Conservation (phyloP, 2,888 invertebrate species). For the Tipula lateralis region DNA sequence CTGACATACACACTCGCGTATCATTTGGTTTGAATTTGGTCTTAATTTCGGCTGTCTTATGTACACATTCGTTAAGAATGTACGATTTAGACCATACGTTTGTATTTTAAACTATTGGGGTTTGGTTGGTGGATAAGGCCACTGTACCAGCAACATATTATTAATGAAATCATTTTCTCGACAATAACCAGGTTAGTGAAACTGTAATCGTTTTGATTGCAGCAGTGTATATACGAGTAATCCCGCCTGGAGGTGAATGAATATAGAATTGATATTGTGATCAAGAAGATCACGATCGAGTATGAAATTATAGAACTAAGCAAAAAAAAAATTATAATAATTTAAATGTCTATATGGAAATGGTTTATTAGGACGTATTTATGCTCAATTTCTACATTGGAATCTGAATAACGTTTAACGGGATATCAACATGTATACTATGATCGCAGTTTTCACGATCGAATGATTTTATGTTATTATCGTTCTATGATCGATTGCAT, state of each 20-base stretch:
- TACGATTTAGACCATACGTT: neutral
- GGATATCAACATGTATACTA: neutral
- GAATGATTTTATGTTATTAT: too few species aligned
- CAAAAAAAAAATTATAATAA: neutral
- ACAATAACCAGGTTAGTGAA: neutral
- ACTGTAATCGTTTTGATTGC: neutral
- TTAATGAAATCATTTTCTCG: neutral
- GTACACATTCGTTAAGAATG: neutral
- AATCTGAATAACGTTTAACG: neutral
- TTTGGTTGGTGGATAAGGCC: neutral
- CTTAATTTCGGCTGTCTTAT: neutral
- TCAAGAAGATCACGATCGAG: slow-evolving; percentile 16
- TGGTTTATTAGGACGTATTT: neutral
- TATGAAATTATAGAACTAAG: neutral
- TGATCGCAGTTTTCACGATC: too few species aligned
- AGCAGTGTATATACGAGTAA: neutral
- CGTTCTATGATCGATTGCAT: too few species aligned
- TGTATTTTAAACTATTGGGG: neutral
- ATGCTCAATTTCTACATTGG: neutral
- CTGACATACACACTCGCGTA: neutral
- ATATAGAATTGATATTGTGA: neutral
- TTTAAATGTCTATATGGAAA: neutral
- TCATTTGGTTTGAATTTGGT: neutral
- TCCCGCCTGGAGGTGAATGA: neutral
- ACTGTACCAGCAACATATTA: neutral